Conservation (phyloP, 2,888 invertebrate genomes). For the Scrobipalpa costella region DNA sequence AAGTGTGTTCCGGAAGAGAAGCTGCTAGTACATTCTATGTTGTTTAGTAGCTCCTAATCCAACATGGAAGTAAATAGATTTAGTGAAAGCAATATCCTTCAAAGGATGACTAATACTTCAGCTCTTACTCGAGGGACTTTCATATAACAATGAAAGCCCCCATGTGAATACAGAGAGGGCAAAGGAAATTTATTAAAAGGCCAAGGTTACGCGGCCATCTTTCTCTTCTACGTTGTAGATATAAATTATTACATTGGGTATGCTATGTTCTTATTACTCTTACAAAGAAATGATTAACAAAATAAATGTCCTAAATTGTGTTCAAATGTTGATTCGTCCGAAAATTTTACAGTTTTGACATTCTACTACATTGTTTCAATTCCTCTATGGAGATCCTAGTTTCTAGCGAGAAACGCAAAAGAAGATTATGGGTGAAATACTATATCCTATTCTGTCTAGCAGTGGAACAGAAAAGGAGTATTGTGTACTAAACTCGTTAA, state of each 20-base stretch:
- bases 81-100: not conserved
- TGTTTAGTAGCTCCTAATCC: no score
- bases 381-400: no score
- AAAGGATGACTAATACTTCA: not conserved
- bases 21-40: no score
- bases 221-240: not conserved
- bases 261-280: not conserved
- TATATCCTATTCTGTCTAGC: no score
- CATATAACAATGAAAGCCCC: slow-evolving; percentile 17
- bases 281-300: no score
- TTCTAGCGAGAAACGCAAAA: no score
- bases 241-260: not conserved
- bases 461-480: not conserved
- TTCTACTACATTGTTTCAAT: no score
- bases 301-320: no score
- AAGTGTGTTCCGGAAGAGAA: no score
- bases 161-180: slow-evolving; percentile 31
- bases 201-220: not conserved
- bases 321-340: no score
- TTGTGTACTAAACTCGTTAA: not conserved
- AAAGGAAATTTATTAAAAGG: slow-evolving; percentile 24
- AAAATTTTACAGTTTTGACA: no score
- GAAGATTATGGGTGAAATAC: no score
- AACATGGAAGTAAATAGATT: not conserved
- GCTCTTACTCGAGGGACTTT: not conserved